Percentiles rank a stretch among this genome's conserved stretches.
These are phyloP conservation scores for Actenoides lindsayi DNA, from an alignment of 2,113 vertebrate genomes.

Conservation along the genomic window DNA sequence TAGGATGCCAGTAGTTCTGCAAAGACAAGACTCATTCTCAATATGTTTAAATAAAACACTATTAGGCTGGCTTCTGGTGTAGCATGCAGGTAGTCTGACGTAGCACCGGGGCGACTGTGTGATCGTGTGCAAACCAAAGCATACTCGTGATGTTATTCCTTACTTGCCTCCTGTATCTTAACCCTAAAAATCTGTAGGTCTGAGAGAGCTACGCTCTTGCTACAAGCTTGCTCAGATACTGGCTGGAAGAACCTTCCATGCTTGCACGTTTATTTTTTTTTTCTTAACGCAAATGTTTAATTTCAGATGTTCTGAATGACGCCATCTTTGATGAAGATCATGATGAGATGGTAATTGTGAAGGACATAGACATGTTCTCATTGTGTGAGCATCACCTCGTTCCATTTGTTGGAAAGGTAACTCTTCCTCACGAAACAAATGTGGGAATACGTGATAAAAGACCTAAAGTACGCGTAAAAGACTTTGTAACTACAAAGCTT, in stretches of 20 bases:
- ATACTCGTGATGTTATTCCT: background rate
- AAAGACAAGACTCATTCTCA: background rate
- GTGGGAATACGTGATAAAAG: background rate
- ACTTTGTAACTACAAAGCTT: conserved; percentile 11
- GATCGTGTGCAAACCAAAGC: rapidly evolving
- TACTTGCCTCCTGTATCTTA: background rate
- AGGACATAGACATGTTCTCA: conserved; percentile 99
- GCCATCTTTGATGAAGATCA: conserved; percentile 99
- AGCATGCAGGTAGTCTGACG: background rate
- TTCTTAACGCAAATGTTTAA: conserved; percentile 18
- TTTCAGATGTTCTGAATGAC: conserved; percentile 93
- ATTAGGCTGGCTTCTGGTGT: background rate
- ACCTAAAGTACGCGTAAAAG: background rate
- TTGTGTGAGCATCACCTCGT: conserved; percentile 99
- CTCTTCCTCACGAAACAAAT: background rate
- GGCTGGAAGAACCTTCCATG: background rate
- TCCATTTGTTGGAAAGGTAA: conserved; percentile 96
- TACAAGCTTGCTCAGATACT: background rate
- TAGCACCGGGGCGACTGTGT: rapidly evolving
- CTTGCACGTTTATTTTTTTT: background rate
- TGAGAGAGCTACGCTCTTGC: background rate
- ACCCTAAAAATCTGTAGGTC: background rate
- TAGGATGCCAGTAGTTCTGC: background rate
- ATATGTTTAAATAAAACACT: background rate
- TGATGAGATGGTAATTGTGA: conserved; percentile 99